These are phyloP conservation scores for Sminthurides bifidus DNA, from an alignment of 1,140 invertebrate species.

Conservation along the genomic window DNA sequence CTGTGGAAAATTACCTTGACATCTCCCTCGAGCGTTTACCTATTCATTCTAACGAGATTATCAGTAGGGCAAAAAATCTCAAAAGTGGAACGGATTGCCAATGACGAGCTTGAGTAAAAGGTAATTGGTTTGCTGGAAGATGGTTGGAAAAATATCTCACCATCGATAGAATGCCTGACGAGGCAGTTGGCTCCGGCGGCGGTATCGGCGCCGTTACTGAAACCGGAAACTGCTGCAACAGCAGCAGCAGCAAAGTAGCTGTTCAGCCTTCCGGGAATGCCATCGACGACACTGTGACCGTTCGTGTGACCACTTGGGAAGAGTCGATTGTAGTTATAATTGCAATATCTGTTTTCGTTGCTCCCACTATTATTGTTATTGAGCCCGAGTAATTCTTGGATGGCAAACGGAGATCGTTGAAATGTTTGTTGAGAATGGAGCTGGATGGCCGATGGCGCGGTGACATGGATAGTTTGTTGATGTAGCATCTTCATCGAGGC, in stretches of 20 bases:
- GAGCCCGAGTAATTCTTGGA: constrained; percentile 8
- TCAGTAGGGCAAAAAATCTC: no score
- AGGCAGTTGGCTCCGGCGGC: background rate
- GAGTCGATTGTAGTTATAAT: constrained; percentile 6
- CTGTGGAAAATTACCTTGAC: no score
- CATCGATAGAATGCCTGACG: background rate
- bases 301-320: background rate
- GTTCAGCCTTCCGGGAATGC: background rate
- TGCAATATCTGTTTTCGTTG: background rate
- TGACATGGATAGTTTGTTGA: constrained; percentile 5
- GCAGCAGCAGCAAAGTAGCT: constrained; percentile 7
- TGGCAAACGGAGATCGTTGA: constrained; percentile 8
- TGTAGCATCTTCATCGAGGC: background rate
- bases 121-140: no score
- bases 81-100: no score
- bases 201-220: background rate
- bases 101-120: no score
- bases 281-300: background rate
- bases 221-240: background rate
- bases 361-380: constrained; percentile 4
- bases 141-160: background rate
- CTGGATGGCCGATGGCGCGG: constrained; percentile 2
- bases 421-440: constrained; percentile 5
- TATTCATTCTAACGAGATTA: no score
- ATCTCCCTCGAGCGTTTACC: no score